Conservation (phyloP, 2,113 vertebrate genomes). For the Narcine bancroftii region DNA sequence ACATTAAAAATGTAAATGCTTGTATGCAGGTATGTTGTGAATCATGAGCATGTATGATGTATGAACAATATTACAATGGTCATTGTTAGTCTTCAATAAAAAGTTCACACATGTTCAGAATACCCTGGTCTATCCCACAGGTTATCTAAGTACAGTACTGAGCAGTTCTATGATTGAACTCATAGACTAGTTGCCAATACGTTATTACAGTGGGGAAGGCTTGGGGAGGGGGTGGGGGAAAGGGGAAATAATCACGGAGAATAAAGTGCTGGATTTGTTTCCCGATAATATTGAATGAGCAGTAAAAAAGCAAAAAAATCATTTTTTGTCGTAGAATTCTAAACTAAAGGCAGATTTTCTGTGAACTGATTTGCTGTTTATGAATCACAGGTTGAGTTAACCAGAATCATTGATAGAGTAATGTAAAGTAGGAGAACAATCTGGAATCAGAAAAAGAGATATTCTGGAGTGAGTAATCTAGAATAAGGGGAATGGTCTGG, state of each 20-base stretch:
- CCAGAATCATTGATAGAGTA: background rate
- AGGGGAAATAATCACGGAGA: background rate
- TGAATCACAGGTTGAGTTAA: background rate
- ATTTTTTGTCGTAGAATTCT: background rate
- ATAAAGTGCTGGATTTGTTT: background rate
- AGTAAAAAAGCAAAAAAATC: background rate
- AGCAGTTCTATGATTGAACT: no score
- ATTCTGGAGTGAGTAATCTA: no score
- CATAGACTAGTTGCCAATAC: background rate
- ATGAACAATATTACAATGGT: no score
- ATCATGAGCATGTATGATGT: no score
- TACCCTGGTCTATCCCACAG: no score
- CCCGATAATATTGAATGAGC: background rate
- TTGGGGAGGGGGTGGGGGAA: no score
- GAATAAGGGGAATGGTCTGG: no score
- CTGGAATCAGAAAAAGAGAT: background rate
- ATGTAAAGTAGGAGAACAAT: background rate
- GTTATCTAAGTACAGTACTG: no score
- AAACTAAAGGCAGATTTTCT: background rate
- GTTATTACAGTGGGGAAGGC: background rate
- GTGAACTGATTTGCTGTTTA: background rate
- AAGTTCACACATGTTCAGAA: no score
- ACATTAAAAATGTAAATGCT: no score
- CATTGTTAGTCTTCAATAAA: no score
- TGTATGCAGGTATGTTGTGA: no score